Base-by-base conservation (phyloP, 1,140 invertebrate genomes). In the Agrilus planipennis region DNA sequence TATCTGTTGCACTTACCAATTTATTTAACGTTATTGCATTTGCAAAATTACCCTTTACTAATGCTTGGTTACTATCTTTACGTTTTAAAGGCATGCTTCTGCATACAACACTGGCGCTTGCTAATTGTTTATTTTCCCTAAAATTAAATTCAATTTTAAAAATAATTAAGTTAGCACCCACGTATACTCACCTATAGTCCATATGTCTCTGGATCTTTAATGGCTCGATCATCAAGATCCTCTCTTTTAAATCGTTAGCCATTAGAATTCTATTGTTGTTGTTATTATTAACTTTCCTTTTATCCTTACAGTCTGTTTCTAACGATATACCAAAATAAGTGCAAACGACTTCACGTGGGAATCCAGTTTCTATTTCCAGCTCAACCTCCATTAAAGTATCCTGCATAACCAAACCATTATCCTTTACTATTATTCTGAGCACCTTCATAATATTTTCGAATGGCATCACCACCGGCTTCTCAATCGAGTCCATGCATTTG, bases 121-220 rank as follows among this genome's bases (percentile, higher is more conserved):
- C 74, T 4, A 86, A 57, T 39, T 75, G 79, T 52, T 79, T 83
- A 55, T 89, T 84, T 55, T 89, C 76, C n/a, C n/a, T n/a, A n/a
- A n/a, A n/a, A n/a, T n/a, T n/a, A n/a, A n/a, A n/a, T n/a, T n/a
- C n/a, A n/a, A n/a, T n/a, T n/a, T n/a, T n/a, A n/a, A n/a, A n/a
- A n/a, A n/a, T n/a, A n/a, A n/a, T n/a, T n/a, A n/a, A n/a, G n/a
- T n/a, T n/a, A n/a, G n/a, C n/a, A n/a, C n/a, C n/a, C n/a, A n/a
- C n/a, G n/a, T n/a, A n/a, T n/a, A n/a, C n/a, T n/a, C n/a, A 21
- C 56, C 85, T 82, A 47, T 79, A 81, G 50, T 86, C 79, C 19
- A 86, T 61, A 53, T 79, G 75, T 1, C 79, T 73, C 30, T 73
- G 71, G 44, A 87, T 73, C 47, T 78, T 68, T 37, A 87, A 62